Percentiles rank a stretch among this genome's conserved stretches.
phyloP scores from a whole-genome alignment of 2,797 vertebrate genomes.

The Podargus strigoides region DNA sequence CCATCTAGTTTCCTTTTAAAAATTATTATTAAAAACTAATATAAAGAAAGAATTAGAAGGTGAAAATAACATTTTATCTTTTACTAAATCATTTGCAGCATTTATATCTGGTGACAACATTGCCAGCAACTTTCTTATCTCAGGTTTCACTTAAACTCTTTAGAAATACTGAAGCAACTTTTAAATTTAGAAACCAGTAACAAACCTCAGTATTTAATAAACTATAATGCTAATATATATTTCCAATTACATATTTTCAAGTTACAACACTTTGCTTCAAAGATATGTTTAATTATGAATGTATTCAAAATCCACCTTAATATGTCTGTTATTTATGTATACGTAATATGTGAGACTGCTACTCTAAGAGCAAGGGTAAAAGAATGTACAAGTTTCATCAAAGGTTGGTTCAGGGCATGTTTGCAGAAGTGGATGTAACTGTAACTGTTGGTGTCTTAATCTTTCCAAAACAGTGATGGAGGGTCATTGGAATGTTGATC shows the following conservation, averaged over 20 bases:
- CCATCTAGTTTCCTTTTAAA: neutral
- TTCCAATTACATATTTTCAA: neutral
- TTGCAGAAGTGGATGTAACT: neutral
- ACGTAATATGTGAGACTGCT: neutral
- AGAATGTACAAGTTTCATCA: neutral
- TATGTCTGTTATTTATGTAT: neutral
- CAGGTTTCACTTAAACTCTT: neutral
- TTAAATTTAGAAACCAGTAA: neutral
- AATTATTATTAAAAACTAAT: neutral
- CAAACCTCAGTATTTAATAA: neutral
- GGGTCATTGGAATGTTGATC: neutral
- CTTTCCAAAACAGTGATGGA: neutral
- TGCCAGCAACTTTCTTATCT: neutral
- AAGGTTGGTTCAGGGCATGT: neutral
- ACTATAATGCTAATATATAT: neutral
- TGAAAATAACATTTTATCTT: neutral
- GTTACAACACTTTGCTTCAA: neutral
- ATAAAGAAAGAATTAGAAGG: neutral
- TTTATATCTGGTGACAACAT: neutral
- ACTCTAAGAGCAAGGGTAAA: neutral
- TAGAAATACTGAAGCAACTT: neutral
- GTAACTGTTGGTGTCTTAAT: neutral
- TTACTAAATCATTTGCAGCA: neutral
- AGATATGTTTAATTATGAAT: neutral
- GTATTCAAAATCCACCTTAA: neutral